Evolutionary conservation across 1,140 invertebrate genomes (phyloP), one percentile per base, ranked within the genome.

Genomic region (Drosophila subobscura): DNA sequence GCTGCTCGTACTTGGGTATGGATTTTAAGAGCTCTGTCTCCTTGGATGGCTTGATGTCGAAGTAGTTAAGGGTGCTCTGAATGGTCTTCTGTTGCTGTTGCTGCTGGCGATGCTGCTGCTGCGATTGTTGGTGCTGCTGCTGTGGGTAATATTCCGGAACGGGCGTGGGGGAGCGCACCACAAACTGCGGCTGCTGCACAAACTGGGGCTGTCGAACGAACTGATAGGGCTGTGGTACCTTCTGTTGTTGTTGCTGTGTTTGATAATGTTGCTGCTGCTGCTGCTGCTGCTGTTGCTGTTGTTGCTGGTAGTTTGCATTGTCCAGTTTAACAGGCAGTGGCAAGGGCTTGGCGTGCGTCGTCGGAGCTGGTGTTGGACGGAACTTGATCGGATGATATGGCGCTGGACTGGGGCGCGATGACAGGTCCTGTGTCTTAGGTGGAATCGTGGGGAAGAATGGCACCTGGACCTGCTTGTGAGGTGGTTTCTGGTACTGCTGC

Each of bases 1-100:
- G 95, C 72, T 96, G 95, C 91, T 96, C 95, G 60, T 94, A 94
- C 92, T 95, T 95, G 5, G 95, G 94, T 56, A 96, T 93, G 27
- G 95, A 94, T 64, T 94, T 94, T n/a, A 95, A 93, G 42, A 96
- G 92, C 91, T 96, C 95, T 12, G 95, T 94, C 53, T 91, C 90
- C 61, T 90, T 90, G 4, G 90, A 91, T 4, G 89, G 79, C 29
- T 90, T 76, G 5, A 90, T 85, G 45, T 91, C 90, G 7, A 91
- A 91, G 12, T 79, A 89, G 49, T 77, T 90, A 3, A 90, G 83
- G 46, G 12, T 60, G 60, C 10, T 83, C 37, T 74, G 33, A 12
- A 37, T 37, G 33, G 33, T 37, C 33, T 37, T 37, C 33, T 37
- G 33, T 37, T 37, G 33, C 10, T 37, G 54, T 33, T 47, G 40